These are phyloP conservation scores for Malurus leucopterus DNA, from an alignment of 2,797 vertebrate genomes.

Conservation along the genomic window DNA sequence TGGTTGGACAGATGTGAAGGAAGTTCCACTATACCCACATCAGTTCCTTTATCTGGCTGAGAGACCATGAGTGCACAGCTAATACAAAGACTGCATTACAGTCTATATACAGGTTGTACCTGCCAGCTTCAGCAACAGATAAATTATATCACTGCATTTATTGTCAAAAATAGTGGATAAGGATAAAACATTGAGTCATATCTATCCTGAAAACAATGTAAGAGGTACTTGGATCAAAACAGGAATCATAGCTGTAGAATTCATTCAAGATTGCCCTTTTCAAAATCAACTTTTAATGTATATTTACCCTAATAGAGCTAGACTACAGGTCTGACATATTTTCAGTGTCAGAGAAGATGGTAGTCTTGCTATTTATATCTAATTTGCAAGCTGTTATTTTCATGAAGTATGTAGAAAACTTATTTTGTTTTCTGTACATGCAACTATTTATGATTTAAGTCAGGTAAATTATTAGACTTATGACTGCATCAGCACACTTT, in stretches of 20 bases:
- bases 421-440: not conserved
- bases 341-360: conserved; percentile 21
- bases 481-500: not conserved
- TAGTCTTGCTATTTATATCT: conserved; percentile 17
- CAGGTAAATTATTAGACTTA: not conserved
- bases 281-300: conserved; percentile 40
- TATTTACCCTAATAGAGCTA: conserved; percentile 9
- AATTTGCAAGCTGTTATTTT: conserved; percentile 18
- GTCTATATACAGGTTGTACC: not conserved
- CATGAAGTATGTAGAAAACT: not conserved
- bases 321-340: conserved; percentile 32
- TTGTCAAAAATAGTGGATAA: conserved; percentile 13
- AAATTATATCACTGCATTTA: not conserved
- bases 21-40: not conserved
- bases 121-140: not conserved
- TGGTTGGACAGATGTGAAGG: not conserved
- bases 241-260: not conserved
- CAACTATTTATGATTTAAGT: not conserved
- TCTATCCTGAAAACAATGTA: not conserved
- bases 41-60: not conserved
- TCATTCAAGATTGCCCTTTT: not conserved
- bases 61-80: not conserved
- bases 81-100: not conserved
- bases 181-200: not conserved
- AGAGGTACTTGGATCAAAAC: conserved; percentile 24